Base-by-base conservation (phyloP, 2,888 invertebrate species). In the Rhogogaster chlorosoma region DNA sequence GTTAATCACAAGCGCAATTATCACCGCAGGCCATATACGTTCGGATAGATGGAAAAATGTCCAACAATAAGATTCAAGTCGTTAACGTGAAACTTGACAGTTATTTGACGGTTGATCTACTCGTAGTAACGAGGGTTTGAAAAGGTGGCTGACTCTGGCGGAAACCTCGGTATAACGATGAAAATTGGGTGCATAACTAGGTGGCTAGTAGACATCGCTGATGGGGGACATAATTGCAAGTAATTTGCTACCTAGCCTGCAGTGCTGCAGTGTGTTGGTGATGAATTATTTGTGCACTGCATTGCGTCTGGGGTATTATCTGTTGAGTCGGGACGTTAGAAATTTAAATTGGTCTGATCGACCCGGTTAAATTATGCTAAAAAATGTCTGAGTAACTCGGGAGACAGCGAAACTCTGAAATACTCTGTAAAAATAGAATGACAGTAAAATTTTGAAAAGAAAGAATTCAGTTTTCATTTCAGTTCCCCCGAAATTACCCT, bases 191-290 rank as follows among this genome's bases (percentile, higher is more conserved):
- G 73, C 73, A 45, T 73, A 73, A 42, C 38, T 18, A 42, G 29
- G 15, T 42, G 38, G 71, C 42, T 29, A 18, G 15, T 32, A n/a
- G 42, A 42, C 71, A 9, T 29, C 26, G 45, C 73, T 38, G 26
- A 73, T 73, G n/a, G 26, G 29, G 26, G 42, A 10, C 42, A 42
- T 73, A 73, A 42, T 42, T 73, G 73, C 73, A 73, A 73, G 22
- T 73, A 38, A 73, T 42, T 15, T 73, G 12, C 26, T 12, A 18
- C 7, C 38, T 10, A 38, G 22, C 29, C 73, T 73, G 73, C 38
- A 73, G 6, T 15, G 10, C 73, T 15, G 10, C 73, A 1, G 42
- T 26, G n/a, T 73, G 4, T 73, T 10, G 22, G 22, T 42, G 42
- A 22, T 42, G 3, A 73, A 73, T 73, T 42, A 73, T 73, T 42